These are phyloP conservation scores for Pedionomus torquatus DNA, from an alignment of 2,113 vertebrate species.

Conservation along the genomic window DNA sequence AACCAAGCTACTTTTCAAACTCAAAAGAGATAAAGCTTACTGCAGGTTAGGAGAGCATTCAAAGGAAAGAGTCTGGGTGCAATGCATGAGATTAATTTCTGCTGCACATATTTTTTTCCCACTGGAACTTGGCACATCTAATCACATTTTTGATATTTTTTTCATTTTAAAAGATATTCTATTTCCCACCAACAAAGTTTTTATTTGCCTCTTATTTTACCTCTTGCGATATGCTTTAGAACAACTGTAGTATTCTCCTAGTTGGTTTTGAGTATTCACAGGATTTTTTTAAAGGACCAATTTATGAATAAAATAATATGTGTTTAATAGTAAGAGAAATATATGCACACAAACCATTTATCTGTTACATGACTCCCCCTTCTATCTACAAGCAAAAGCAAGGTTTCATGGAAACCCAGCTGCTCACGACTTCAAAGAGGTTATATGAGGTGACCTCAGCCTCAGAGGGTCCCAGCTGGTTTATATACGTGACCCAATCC, in stretches of 20 bases:
- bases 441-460: background rate
- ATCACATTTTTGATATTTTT: background rate
- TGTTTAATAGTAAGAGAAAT: background rate
- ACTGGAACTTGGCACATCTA: background rate
- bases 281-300: background rate
- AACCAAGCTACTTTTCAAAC: background rate
- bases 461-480: background rate
- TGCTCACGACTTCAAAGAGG: background rate
- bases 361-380: fast-evolving
- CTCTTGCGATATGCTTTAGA: background rate
- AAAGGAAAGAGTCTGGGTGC: background rate
- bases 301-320: background rate
- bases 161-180: background rate
- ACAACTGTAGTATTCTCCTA: background rate
- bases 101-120: background rate
- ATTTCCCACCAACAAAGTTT: background rate
- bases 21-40: background rate
- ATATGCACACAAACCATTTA: background rate
- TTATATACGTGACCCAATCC: background rate
- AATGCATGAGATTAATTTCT: background rate
- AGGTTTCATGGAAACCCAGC: background rate
- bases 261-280: background rate
- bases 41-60: background rate
- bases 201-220: background rate
- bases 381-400: background rate